These are phyloP conservation scores for Epizoanthus illoricatus DNA, from an alignment of 92 coral and sea anemone genomes.

Conservation along the genomic window DNA sequence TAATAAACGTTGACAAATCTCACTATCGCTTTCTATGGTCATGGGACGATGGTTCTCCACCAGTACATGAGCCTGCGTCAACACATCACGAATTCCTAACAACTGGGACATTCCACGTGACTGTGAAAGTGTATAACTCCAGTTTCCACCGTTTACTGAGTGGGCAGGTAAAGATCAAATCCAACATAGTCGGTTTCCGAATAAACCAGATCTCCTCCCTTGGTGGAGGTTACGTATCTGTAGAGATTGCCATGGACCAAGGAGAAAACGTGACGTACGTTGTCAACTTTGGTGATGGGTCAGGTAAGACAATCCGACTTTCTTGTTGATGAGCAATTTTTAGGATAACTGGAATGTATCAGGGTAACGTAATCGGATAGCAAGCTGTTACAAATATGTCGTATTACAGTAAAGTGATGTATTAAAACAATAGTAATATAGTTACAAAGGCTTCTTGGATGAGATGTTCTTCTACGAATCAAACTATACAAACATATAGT, in stretches of 20 bases:
- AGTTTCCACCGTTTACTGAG: conserved; percentile 40
- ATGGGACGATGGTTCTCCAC: conserved; percentile 40
- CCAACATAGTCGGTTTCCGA: conserved; percentile 52
- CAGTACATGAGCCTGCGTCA: conserved; percentile 8
- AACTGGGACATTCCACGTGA: conserved; percentile 59
- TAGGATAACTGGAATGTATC: too few relatives aligned
- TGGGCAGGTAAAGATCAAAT: conserved; percentile 54
- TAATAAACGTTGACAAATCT: conserved; percentile 14
- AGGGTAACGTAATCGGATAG: too few relatives aligned
- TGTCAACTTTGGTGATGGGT: conserved; percentile 71
- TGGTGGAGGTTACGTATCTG: conserved; percentile 17
- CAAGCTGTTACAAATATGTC: too few relatives aligned
- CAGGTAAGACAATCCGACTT: conserved; percentile 50
- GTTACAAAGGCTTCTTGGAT: too few relatives aligned
- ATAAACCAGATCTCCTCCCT: conserved; percentile 44
- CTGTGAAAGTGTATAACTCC: conserved; percentile 51
- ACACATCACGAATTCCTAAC: conserved; percentile 49
- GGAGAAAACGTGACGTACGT: conserved; percentile 68
- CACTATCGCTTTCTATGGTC: conserved; percentile 41
- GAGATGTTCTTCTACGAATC: too few relatives aligned
- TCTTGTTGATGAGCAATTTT: too few relatives aligned
- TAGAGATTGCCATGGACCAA: conserved; percentile 61
- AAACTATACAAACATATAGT: too few relatives aligned
- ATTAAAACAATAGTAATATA: too few relatives aligned
- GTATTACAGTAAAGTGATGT: too few relatives aligned